Base-by-base conservation (phyloP, 2,113 vertebrate species). In the Toxotes jaculatrix region DNA sequence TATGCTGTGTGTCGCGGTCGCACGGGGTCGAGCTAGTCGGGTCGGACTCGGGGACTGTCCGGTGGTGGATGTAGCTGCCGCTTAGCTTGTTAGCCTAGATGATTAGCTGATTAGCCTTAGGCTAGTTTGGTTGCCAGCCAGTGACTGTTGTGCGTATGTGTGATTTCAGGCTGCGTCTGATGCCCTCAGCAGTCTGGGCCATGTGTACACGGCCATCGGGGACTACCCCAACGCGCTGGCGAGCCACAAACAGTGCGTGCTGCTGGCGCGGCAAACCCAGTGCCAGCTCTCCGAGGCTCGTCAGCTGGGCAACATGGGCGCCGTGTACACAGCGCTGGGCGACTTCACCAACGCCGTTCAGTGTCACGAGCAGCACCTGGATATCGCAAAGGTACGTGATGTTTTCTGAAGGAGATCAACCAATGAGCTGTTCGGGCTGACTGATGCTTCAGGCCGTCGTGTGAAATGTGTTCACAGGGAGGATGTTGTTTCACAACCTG, bases 251-350 rank as follows among this genome's bases (percentile, higher is more conserved):
- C 98, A 99, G 93, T 99, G 98, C 0, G 98, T 98, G 10, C 96
- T 99, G 74, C 87, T 99, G 0, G 97, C 98, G 57, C 96, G 96
- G 74, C 98, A 99, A 85, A 97, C 95, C 88, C 97, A 97, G 87
- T 96, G 98, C 12, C 96, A 95, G 92, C 96, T 99, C 17, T 96
- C 96, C 0, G 98, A 99, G 90, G 98, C 98, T 0, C 96, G 98
- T 19, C 97, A 99, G 91, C 96, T 99, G 64, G 98, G 98, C 87
- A 98, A 99, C 94, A 97, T 99, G 98, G 98, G 98, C 1, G 98
- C 98, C 0, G 98, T 99, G 79, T 99, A 98, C 92, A 98, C 98
- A 0, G 98, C 98, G 0, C 97, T 99, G 96, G 98, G 98, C 1
- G 98, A 99, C 92, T 98, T 98, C 65, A 93, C 94, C 84, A 98